These are phyloP conservation scores for Solenopsis invicta DNA, from an alignment of 1,140 invertebrate species.

Conservation along the genomic window DNA sequence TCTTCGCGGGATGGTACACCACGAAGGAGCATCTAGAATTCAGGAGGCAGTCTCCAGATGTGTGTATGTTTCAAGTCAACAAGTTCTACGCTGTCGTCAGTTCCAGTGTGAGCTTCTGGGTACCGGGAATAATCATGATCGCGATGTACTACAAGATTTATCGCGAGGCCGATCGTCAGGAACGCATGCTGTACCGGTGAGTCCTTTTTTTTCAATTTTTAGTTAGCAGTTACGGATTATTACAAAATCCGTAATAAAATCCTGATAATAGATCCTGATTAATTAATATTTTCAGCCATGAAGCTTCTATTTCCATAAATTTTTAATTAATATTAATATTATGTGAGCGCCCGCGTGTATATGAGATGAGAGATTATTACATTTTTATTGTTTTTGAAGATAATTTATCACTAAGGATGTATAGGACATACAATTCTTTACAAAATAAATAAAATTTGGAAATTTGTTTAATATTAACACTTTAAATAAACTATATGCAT, in stretches of 20 bases:
- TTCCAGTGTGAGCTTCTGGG: conserved; percentile 97
- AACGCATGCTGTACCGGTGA: conserved; percentile 95
- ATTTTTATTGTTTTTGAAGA: neutral
- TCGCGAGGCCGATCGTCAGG: conserved; percentile 96
- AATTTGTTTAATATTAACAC: too few relatives aligned
- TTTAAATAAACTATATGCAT: too few relatives aligned
- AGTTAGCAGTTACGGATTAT: neutral
- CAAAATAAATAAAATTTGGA: too few relatives aligned
- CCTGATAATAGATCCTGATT: conserved; percentile 7
- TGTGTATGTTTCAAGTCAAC: conserved; percentile 96
- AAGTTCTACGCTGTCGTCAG: conserved; percentile 96
- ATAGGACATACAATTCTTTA: too few relatives aligned
- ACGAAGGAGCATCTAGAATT: conserved; percentile 93
- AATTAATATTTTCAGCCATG: neutral
- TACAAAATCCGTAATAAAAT: neutral
- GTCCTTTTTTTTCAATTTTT: conserved; percentile 57
- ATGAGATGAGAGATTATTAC: neutral
- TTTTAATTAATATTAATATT: conserved; percentile 12
- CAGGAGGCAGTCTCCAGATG: conserved; percentile 90
- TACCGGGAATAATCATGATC: conserved; percentile 97
- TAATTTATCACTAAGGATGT: neutral
- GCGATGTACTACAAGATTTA: conserved; percentile 98
- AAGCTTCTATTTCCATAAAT: neutral
- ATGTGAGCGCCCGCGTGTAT: too few relatives aligned
- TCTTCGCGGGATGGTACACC: conserved; percentile 97